These are phyloP conservation scores for Drosophila neonasuta DNA, from an alignment of 2,888 invertebrate species.

Conservation along the genomic window DNA sequence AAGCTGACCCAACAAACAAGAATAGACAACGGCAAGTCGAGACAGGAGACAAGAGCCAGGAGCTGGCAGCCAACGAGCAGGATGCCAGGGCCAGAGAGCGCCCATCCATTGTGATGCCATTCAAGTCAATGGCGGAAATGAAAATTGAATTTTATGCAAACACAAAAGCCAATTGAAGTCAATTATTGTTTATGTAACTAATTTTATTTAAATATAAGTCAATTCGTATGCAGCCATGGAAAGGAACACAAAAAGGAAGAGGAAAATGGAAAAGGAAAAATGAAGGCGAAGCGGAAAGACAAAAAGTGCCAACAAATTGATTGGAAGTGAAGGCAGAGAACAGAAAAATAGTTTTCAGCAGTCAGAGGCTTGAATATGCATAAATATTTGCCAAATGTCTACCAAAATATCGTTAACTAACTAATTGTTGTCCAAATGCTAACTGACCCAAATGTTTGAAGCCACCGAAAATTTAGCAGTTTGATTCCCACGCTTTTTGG, in stretches of 20 bases:
- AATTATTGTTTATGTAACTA: constrained; percentile 77
- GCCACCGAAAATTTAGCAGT: constrained; percentile 25
- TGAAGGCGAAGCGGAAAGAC: constrained; percentile 4
- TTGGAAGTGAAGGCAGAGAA: constrained; percentile 23
- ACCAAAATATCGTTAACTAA: constrained; percentile 35
- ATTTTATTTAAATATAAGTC: constrained; percentile 76
- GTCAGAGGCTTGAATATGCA: constrained; percentile 34
- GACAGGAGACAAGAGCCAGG: not conserved
- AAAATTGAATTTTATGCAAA: constrained; percentile 76
- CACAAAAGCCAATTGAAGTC: constrained; percentile 76
- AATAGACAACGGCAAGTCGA: constrained; percentile 16
- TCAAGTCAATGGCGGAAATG: constrained; percentile 62
- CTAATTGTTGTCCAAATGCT: constrained; percentile 30
- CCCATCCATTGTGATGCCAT: constrained; percentile 49
- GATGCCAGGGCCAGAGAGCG: constrained; percentile 10
- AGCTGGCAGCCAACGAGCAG: constrained; percentile 4
- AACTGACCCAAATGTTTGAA: constrained; percentile 54
- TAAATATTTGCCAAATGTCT: constrained; percentile 46
- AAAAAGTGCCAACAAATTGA: constrained; percentile 30
- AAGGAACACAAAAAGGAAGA: constrained; percentile 9
- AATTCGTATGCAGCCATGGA: constrained; percentile 42
- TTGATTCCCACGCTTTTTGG: constrained; percentile 46
- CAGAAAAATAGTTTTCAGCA: not conserved
- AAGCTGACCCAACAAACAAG: constrained; percentile 36
- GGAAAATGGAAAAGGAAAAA: constrained; percentile 6